Evolutionary conservation across 2,797 vertebrate species (phyloP).

Genomic region (Gymnoscopelus braueri): DNA sequence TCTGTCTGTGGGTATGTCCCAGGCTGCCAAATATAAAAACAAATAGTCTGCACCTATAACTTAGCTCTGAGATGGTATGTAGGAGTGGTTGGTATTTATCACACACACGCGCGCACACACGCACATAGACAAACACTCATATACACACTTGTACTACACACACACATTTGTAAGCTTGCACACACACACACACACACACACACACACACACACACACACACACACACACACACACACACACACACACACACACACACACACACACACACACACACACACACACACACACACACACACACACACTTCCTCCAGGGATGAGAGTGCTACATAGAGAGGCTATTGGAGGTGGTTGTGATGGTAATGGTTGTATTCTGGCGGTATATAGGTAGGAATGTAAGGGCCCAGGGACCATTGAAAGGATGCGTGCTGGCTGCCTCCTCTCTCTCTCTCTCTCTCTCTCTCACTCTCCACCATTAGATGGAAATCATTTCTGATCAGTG

Average conservation of each 20-base stretch:
- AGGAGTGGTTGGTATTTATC: too few species aligned
- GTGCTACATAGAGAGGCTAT: conserved; percentile 27
- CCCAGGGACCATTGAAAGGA: conserved; percentile 35
- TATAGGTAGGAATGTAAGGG: conserved; percentile 32
- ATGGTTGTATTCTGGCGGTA: conserved; percentile 59
- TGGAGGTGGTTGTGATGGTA: conserved; percentile 36
- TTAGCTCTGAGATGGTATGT: too few species aligned
- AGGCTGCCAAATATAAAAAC: too few species aligned
- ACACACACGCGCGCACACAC: background rate
- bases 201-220: conserved; percentile 10
- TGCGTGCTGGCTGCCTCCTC: conserved; percentile 10
- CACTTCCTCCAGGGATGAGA: conserved; percentile 30
- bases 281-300: conserved; percentile 29
- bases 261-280: conserved; percentile 11
- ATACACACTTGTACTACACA: background rate
- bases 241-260: background rate
- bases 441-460: conserved; percentile 35
- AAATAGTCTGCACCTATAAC: too few species aligned
- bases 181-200: conserved; percentile 28
- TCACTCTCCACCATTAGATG: conserved; percentile 57
- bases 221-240: background rate
- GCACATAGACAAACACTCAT: conserved; percentile 1
- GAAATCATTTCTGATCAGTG: conserved; percentile 75
- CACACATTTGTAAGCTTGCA: background rate
- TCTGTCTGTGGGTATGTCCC: too few species aligned